These are phyloP conservation scores for Drosophila vallismaia DNA, from an alignment of 2,888 invertebrate genomes.

Conservation along the genomic window DNA sequence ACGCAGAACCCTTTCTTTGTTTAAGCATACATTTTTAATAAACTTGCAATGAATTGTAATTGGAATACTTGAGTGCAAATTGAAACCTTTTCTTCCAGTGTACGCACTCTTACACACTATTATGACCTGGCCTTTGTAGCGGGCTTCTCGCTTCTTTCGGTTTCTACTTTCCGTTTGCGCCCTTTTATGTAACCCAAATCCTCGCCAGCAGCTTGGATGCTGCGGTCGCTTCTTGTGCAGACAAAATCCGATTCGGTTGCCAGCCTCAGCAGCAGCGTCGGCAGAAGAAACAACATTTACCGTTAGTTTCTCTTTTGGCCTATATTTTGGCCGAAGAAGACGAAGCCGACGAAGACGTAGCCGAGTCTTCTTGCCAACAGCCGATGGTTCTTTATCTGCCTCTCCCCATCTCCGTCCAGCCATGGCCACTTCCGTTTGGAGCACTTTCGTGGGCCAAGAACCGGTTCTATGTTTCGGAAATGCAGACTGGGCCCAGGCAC, in stretches of 20 bases:
- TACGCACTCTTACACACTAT: slow-evolving; percentile 15
- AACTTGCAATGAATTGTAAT: too few relatives aligned
- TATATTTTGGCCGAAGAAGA: slow-evolving; percentile 67
- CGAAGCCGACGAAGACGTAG: slow-evolving; percentile 11
- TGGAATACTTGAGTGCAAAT: too few relatives aligned
- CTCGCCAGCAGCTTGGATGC: slow-evolving; percentile 35
- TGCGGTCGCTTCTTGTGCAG: slow-evolving; percentile 44
- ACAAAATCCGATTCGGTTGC: slow-evolving; percentile 50
- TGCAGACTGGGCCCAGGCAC: slow-evolving; percentile 29
- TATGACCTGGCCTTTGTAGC: slow-evolving; percentile 22
- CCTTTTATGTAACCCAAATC: slow-evolving; percentile 81
- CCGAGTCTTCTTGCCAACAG: slow-evolving; percentile 46
- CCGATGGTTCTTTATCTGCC: slow-evolving; percentile 16
- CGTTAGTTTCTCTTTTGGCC: slow-evolving; percentile 83
- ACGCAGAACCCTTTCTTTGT: too few relatives aligned
- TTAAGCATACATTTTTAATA: too few relatives aligned
- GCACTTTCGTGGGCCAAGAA: slow-evolving; percentile 69
- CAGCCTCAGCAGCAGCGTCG: slow-evolving; percentile 21
- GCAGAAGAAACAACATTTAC: slow-evolving; percentile 56
- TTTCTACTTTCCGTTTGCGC: slow-evolving; percentile 76
- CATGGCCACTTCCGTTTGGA: slow-evolving; percentile 62
- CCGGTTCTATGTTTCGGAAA: slow-evolving; percentile 70
- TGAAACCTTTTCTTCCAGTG: not conserved
- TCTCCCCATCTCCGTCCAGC: slow-evolving; percentile 24
- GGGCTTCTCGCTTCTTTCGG: slow-evolving; percentile 49